These are phyloP conservation scores for Entomyzon cyanotis DNA, from an alignment of 2,113 vertebrate genomes.

Conservation along the genomic window DNA sequence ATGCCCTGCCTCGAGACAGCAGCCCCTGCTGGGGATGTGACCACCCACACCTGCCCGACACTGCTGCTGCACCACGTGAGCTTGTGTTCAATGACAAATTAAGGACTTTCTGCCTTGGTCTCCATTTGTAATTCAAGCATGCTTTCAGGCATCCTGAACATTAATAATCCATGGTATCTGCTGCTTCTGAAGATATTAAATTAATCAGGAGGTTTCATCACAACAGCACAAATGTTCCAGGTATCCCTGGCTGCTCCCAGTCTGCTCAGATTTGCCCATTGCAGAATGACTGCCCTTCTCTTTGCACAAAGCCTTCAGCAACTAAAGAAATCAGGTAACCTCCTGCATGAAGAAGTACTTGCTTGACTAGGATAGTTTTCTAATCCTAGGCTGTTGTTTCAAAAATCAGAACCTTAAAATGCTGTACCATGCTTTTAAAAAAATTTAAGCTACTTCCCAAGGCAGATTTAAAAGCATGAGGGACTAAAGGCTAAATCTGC, in stretches of 20 bases:
- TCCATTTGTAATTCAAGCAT: not conserved
- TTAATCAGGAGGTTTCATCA: not conserved
- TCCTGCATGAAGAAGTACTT: not conserved
- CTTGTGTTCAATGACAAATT: not conserved
- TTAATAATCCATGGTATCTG: not conserved
- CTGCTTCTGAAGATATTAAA: not conserved
- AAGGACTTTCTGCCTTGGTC: not conserved
- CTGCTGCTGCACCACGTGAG: fast-evolving
- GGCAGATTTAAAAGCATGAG: not conserved
- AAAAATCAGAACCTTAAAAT: not conserved
- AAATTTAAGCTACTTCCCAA: not conserved
- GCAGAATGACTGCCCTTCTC: not conserved
- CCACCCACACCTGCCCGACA: not conserved
- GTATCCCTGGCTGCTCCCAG: not conserved
- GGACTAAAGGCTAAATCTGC: not conserved
- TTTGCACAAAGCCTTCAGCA: not conserved
- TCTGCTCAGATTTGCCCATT: not conserved
- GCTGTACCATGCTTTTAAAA: not conserved
- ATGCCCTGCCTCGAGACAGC: not conserved
- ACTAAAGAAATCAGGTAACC: not conserved
- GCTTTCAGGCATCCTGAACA: not conserved
- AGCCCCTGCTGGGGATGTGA: not conserved
- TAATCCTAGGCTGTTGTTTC: not conserved
- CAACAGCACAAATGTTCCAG: not conserved
- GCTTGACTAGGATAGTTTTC: not conserved